A percentile compares a stretch with the other conserved stretches of the same genome.
These are phyloP conservation scores for Orthosia cruda DNA, from an alignment of 2,888 invertebrate species.

Conservation along the genomic window DNA sequence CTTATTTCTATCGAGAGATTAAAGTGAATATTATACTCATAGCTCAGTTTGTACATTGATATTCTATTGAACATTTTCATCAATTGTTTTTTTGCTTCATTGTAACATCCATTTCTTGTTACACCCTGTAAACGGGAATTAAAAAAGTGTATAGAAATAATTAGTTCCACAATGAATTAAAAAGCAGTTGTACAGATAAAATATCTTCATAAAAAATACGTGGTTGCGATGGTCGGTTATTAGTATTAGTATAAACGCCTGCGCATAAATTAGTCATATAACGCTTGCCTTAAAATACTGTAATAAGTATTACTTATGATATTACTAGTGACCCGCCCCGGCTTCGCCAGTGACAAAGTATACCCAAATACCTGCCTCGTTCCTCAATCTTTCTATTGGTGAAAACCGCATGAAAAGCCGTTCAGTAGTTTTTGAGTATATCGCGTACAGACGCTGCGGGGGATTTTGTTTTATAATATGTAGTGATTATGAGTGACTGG, in stretches of 20 bases:
- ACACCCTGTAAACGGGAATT: not conserved
- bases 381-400: too few species aligned
- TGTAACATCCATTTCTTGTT: not conserved
- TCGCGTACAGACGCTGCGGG: too few species aligned
- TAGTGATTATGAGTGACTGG: slow-evolving; percentile 42
- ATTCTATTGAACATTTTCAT: not conserved
- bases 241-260: slow-evolving; percentile 36
- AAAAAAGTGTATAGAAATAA: slow-evolving; percentile 19
- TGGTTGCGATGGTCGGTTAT: slow-evolving; percentile 2
- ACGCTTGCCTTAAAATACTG: too few species aligned
- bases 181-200: slow-evolving; percentile 18
- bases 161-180: slow-evolving; percentile 35
- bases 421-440: too few species aligned
- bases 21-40: not conserved
- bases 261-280: slow-evolving; percentile 40
- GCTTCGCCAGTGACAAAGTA: too few species aligned
- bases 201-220: slow-evolving; percentile 25
- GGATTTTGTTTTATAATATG: slow-evolving; percentile 17
- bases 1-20: not conserved
- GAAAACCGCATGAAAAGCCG: too few species aligned
- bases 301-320: too few species aligned
- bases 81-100: not conserved
- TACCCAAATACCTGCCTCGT: too few species aligned
- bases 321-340: too few species aligned
- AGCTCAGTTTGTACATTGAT: not conserved